phyloP scores from a whole-genome alignment of 1,140 invertebrate species.

The Ridgeia piscesae region DNA sequence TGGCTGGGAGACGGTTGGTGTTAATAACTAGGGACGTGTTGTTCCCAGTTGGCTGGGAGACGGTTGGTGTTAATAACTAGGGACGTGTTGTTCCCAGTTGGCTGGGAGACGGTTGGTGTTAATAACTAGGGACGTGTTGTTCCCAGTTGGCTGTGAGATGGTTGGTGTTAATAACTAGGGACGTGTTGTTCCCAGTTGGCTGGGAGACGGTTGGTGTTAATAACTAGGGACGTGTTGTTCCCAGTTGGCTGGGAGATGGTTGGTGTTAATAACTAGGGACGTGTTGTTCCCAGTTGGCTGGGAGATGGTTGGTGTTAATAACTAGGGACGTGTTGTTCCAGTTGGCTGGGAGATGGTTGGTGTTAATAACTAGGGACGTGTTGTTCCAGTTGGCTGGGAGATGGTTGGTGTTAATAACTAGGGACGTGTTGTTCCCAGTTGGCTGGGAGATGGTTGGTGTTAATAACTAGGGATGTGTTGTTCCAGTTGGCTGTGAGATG shows the following conservation, averaged over 20 bases:
- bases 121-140: background rate
- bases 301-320: constrained; percentile 7
- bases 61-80: background rate
- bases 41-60: background rate
- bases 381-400: background rate
- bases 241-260: background rate
- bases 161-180: background rate
- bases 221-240: background rate
- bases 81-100: background rate
- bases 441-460: background rate
- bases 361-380: background rate
- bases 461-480: background rate
- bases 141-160: background rate
- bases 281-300: background rate
- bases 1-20: background rate
- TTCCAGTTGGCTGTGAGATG: background rate
- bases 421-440: background rate
- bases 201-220: constrained; percentile 8
- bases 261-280: background rate
- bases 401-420: background rate
- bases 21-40: background rate
- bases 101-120: constrained; percentile 1
- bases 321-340: background rate
- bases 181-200: background rate
- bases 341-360: background rate